Conservation (phyloP, 2,113 vertebrate species). For the Colistium nudipinnis region DNA sequence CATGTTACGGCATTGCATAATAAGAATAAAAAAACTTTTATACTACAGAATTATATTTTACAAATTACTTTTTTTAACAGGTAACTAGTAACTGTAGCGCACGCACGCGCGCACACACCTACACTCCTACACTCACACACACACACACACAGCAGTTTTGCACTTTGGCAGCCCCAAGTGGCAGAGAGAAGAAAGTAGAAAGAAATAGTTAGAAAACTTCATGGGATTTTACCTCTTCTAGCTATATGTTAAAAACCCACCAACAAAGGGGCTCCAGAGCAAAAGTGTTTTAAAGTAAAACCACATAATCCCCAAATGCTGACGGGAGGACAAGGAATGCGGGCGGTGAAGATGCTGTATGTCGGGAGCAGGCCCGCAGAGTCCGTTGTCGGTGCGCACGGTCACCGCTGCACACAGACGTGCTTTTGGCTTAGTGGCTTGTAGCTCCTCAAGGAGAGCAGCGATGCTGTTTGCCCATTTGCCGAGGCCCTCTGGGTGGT, state of each 20-base stretch:
- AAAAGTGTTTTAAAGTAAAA: background rate
- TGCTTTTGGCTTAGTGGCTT: conserved; percentile 31
- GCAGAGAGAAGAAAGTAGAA: conserved; percentile 5
- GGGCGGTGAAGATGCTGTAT: conserved; percentile 42
- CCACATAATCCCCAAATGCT: conserved; percentile 16
- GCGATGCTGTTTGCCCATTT: conserved; percentile 10
- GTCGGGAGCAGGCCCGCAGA: too few relatives aligned
- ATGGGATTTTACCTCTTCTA: too few relatives aligned
- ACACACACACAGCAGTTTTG: conserved; percentile 15
- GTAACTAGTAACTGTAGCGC: too few relatives aligned
- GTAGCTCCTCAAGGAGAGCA: conserved; percentile 40
- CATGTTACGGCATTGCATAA: too few relatives aligned
- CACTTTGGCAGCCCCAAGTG: conserved; percentile 46
- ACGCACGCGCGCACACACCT: too few relatives aligned
- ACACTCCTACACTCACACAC: background rate
- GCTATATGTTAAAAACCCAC: too few relatives aligned
- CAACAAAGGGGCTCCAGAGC: background rate
- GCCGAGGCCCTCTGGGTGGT: conserved; percentile 55
- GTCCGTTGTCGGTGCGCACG: too few relatives aligned
- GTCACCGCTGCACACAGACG: conserved; percentile 24
- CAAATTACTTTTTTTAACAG: too few relatives aligned
- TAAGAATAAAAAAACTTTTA: too few relatives aligned
- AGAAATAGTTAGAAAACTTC: background rate
- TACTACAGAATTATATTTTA: too few relatives aligned
- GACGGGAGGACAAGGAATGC: conserved; percentile 1